Base-by-base conservation (phyloP, 2,113 vertebrate genomes). In the Salvelinus fontinalis region DNA sequence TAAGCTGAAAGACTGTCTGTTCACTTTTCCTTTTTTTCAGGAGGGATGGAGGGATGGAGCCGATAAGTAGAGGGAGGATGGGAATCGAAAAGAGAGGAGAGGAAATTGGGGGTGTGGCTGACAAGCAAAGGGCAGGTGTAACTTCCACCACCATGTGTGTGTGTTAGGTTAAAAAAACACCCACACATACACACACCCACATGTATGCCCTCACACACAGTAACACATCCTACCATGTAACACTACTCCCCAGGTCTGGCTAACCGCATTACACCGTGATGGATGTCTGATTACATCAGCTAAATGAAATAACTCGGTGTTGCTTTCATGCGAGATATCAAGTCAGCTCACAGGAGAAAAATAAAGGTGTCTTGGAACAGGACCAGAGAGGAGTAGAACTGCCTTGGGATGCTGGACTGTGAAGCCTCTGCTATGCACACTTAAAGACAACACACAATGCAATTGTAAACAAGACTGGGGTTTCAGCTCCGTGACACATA, bases 101-200 rank as follows among this genome's bases (percentile, higher is more conserved):
- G 79, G 73, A 81, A 73, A 54, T 70, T 84, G 83, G 69, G 80
- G 77, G 16, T 70, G 3, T 64, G 31, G 31, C 29, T 71, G 70
- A 22, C 74, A 80, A 76, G 89, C 83, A 18, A 8, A 82, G 72
- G 75, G 87, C 89, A 92, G 91, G 88, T 89, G 90, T 88, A 79
- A 85, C 86, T 88, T 86, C 80, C 27, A 66, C 39, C 44, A 11
- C 22, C 31, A 22, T 11, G 39, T 44, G 39, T 44, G 34, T 39
- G 34, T 39, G 34, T 39, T 39, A 9, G 39, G 39, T 44, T 44
- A 44, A 44, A 44, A 44, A 9, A 39, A 34, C 34, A 34, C 6
- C 8, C 72, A 67, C 64, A 48, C 64, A 67, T 20, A 77, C 60
- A 51, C 31, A 72, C 69, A 77, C 60, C 29, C 31, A 67, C 69